These are phyloP conservation scores for Zoroaster sp. DNA, from an alignment of 53 echinoderm and acorn worm species.

Conservation along the genomic window DNA sequence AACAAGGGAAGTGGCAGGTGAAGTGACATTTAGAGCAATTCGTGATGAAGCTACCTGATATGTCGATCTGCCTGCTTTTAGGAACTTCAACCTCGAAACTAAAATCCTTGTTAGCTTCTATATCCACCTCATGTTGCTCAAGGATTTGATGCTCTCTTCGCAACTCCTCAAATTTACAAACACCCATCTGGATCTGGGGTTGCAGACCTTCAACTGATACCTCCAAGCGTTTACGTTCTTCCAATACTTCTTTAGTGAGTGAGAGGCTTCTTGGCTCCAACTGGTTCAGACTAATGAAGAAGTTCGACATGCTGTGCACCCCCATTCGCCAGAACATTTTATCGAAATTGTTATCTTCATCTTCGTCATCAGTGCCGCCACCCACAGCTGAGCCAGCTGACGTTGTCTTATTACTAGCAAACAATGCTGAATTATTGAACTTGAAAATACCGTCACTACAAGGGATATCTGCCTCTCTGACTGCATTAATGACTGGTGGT, in stretches of 20 bases:
- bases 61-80: neutral
- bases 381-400: neutral
- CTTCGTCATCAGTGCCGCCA: neutral
- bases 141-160: conserved; percentile 47
- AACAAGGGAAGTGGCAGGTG: conserved; percentile 65
- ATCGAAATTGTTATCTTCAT: neutral
- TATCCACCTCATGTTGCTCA: conserved; percentile 55
- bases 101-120: conserved; percentile 39
- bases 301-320: conserved; percentile 33
- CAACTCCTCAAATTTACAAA: conserved; percentile 60
- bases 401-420: conserved; percentile 4
- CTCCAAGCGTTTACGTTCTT: conserved; percentile 62
- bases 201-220: conserved; percentile 58
- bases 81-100: conserved; percentile 53
- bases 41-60: conserved; percentile 29
- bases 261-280: conserved; percentile 52
- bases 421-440: conserved; percentile 73
- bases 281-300: conserved; percentile 33
- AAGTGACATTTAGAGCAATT: conserved; percentile 63
- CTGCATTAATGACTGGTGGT: conserved; percentile 62
- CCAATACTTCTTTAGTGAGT: conserved; percentile 62
- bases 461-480: conserved; percentile 57
- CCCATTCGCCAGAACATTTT: conserved; percentile 69
- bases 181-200: conserved; percentile 52
- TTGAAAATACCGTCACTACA: conserved; percentile 54